Evolutionary conservation across 2,888 invertebrate genomes (phyloP).

Genomic region (Synergus japonicus): DNA sequence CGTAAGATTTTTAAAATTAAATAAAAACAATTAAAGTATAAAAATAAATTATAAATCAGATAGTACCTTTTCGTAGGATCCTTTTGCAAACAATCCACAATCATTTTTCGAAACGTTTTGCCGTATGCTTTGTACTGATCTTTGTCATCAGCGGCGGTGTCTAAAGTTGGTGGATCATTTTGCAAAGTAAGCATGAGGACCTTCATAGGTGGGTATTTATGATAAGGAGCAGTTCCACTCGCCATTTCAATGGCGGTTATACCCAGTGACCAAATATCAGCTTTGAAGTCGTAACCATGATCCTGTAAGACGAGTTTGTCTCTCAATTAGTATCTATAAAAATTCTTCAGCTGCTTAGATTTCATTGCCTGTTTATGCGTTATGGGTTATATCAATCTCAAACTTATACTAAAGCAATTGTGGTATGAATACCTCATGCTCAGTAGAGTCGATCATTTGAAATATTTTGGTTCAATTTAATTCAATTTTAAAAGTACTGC

Average conservation of each 20-base stretch:
- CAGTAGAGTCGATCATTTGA: background rate
- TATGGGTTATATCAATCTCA: background rate
- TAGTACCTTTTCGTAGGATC: slow-evolving; percentile 90
- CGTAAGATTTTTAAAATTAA: background rate
- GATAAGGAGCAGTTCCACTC: slow-evolving; percentile 98
- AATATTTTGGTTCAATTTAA: background rate
- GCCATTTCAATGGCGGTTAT: slow-evolving; percentile 99
- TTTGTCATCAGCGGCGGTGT: slow-evolving; percentile 96
- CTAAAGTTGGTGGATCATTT: slow-evolving; percentile 97
- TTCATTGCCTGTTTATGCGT: slow-evolving; percentile 36
- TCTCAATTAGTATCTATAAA: slow-evolving; percentile 18
- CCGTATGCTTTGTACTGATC: slow-evolving; percentile 99
- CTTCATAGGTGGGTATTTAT: slow-evolving; percentile 99
- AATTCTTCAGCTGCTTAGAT: background rate
- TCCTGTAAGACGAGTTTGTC: slow-evolving; percentile 80
- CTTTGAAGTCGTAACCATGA: slow-evolving; percentile 99
- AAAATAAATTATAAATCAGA: background rate
- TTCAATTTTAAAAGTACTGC: no score
- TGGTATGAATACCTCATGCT: background rate
- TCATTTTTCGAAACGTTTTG: slow-evolving; percentile 98
- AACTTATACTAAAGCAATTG: background rate
- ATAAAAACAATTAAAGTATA: background rate
- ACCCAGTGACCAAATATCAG: slow-evolving; percentile 95
- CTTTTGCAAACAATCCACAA: slow-evolving; percentile 97
- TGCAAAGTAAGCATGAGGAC: slow-evolving; percentile 98